These are phyloP conservation scores for Linyphia triangularis DNA, from an alignment of 2,888 invertebrate species.

Conservation along the genomic window DNA sequence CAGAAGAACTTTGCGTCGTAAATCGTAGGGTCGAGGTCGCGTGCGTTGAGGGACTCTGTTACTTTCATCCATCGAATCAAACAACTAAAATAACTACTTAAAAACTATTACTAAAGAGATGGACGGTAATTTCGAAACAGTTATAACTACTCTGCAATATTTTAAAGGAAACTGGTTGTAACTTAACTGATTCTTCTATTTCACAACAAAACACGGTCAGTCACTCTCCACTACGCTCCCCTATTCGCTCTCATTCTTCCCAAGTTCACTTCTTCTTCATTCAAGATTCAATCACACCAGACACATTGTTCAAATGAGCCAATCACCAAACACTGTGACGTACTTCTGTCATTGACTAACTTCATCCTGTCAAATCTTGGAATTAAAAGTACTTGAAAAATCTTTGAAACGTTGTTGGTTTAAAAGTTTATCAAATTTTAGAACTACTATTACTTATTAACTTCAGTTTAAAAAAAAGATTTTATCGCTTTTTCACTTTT, in stretches of 20 bases:
- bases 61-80: conserved; percentile 38
- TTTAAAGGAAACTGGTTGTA: neutral
- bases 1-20: conserved; percentile 64
- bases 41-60: conserved; percentile 5
- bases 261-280: neutral
- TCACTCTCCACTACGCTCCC: neutral
- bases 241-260: neutral
- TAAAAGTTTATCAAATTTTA: too few relatives aligned
- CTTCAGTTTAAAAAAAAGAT: too few relatives aligned
- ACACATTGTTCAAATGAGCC: conserved; percentile 58
- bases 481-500: too few relatives aligned
- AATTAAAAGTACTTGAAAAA: too few relatives aligned
- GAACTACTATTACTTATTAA: too few relatives aligned
- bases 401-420: too few relatives aligned
- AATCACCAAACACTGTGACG: conserved; percentile 22
- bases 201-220: neutral
- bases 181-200: neutral
- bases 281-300: neutral
- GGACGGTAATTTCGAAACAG: neutral
- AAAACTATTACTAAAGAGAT: neutral
- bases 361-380: too few relatives aligned
- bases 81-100: neutral
- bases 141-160: neutral
- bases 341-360: conserved; percentile 6
- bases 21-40: conserved; percentile 62